phyloP scores from a whole-genome alignment of 2,113 vertebrate species.

The Erinaceus europaeus region DNA sequence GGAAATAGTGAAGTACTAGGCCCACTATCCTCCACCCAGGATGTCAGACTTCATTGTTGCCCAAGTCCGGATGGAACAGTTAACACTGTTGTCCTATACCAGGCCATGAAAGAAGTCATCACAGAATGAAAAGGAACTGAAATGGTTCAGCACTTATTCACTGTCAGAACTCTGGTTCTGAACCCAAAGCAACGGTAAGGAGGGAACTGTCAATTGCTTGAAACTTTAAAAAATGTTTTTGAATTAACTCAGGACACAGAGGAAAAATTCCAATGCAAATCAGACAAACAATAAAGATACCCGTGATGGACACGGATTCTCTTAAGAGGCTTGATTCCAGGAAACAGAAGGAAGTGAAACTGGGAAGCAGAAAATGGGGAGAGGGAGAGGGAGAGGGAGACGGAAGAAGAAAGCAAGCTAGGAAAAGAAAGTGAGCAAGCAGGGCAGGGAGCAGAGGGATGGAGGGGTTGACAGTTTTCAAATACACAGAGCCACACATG shows the following conservation, averaged over 20 bases:
- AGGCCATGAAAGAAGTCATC: not conserved
- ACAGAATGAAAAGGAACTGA: not conserved
- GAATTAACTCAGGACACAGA: not conserved
- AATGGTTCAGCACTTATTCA: not conserved
- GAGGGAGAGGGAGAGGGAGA: rapidly evolving
- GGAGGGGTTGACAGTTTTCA: not conserved
- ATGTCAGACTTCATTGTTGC: not conserved
- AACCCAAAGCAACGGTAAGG: not conserved
- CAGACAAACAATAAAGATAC: not conserved
- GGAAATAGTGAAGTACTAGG: no score
- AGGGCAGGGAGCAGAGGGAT: not conserved
- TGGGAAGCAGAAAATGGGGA: not conserved
- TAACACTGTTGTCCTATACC: not conserved
- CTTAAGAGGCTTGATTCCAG: slow-evolving; percentile 3
- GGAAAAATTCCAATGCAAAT: not conserved
- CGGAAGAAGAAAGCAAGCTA: not conserved
- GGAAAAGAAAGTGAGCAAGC: rapidly evolving
- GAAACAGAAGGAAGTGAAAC: not conserved
- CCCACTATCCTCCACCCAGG: no score
- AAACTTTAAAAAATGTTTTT: not conserved
- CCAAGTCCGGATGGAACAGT: not conserved
- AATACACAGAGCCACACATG: not conserved
- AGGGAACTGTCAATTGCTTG: not conserved
- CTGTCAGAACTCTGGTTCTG: not conserved
- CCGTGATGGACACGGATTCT: not conserved